Percentiles rank a stretch among this genome's conserved stretches.
phyloP scores from a whole-genome alignment of 2,797 vertebrate genomes.

The Psittacula derbiana region DNA sequence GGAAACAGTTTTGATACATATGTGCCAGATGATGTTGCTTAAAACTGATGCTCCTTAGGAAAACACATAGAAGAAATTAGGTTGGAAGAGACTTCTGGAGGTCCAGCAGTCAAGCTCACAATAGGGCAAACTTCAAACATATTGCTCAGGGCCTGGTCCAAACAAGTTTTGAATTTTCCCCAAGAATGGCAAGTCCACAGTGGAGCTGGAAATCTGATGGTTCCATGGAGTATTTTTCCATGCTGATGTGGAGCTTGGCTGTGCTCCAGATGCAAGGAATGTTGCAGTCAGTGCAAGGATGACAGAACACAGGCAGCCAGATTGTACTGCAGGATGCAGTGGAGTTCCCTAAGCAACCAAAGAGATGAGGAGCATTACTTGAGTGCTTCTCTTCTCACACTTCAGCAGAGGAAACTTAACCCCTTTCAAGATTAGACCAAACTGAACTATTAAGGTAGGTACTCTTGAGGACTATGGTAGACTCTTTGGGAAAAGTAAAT shows the following conservation, averaged over 20 bases:
- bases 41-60: neutral
- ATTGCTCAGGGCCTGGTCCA: neutral
- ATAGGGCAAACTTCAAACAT: neutral
- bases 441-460: neutral
- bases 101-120: neutral
- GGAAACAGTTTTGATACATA: neutral
- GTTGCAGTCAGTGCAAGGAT: neutral
- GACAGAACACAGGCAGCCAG: neutral
- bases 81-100: neutral
- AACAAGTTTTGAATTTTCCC: neutral
- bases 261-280: neutral
- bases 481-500: neutral
- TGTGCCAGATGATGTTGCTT: neutral
- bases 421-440: neutral
- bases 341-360: neutral
- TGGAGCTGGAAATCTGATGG: neutral
- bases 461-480: neutral
- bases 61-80: neutral
- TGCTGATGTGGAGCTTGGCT: neutral
- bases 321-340: neutral
- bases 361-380: neutral
- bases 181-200: neutral
- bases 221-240: neutral
- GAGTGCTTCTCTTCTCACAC: neutral
- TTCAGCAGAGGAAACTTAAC: neutral